Evolutionary conservation across 2,888 invertebrate species (phyloP), one percentile per base, ranked within the genome.

Genomic region (Ochlodes sylvanus): DNA sequence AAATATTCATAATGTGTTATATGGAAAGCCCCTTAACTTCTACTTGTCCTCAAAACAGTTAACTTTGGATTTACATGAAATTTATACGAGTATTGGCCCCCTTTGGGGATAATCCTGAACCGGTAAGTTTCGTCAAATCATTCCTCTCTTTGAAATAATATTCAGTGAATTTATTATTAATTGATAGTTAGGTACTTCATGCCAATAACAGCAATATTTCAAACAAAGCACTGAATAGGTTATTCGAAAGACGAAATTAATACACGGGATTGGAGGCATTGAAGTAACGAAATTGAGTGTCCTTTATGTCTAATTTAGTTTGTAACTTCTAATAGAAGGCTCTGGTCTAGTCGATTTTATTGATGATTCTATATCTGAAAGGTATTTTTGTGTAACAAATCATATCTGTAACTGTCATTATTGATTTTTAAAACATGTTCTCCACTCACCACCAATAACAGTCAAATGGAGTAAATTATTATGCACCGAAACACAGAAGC

Each of bases 201-300:
- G 47, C 52, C 7, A 62, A 52, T 62, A 32, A 34, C n/a, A 19
- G 14, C 34, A 44, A 15, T 44, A 57, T 44, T 5, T 32, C 56
- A 34, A 55, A 42, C 54, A 42, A 19, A 64, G 57, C n/a, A 12
- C 47, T 50, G 0, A 57, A 50, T 34, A 34, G 44, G 34, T 27
- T 50, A 57, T 9, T 57, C 44, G 34, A 50, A 19, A 47, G 47
- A 57, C 12, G 21, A 56, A 57, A 57, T 57, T 34, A 64, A 21
- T 57, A 57, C 2, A 50, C 10, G 47, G 47, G 32, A 64, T 57
- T 64, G 17, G 17, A 47, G 19, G 42, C 17, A 64, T 47, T 64
- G 9, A 56, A 34, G 64, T 56, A 19, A 56, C 34, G 34, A 64
- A 44, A 55, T 47, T 56, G 56, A 47, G 47, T 9, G 56, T 56